Percentiles rank a stretch among this genome's conserved stretches.
These are phyloP conservation scores for Lucinisca nassula DNA, from an alignment of 2,888 invertebrate species.

Conservation along the genomic window DNA sequence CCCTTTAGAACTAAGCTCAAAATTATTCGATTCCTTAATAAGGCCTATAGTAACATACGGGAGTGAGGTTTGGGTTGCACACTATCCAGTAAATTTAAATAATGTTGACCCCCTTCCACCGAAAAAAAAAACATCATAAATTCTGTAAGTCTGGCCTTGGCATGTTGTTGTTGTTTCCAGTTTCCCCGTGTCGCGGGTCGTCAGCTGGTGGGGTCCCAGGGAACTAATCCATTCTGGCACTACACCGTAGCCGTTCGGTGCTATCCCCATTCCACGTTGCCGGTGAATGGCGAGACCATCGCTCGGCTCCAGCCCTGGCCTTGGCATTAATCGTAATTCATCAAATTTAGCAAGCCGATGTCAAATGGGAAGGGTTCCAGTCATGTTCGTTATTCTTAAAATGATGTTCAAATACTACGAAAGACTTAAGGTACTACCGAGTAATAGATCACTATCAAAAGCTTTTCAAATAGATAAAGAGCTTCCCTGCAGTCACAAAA, in stretches of 20 bases:
- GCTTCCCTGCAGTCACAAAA: neutral
- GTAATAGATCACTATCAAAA: neutral
- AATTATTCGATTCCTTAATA: neutral
- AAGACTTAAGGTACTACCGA: neutral
- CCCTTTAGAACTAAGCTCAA: neutral
- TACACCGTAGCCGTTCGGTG: no score
- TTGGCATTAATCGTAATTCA: neutral
- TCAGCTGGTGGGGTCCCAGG: no score
- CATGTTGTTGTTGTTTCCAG: no score
- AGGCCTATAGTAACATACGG: neutral
- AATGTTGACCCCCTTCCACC: neutral
- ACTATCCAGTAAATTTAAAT: neutral
- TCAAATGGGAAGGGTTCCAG: neutral
- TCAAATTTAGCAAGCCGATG: neutral
- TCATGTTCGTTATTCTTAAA: neutral
- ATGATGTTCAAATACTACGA: neutral
- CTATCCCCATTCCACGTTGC: no score
- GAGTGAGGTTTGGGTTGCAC: neutral
- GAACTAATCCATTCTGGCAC: no score
- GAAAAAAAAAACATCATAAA: neutral
- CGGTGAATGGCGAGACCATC: no score
- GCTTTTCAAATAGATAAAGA: neutral
- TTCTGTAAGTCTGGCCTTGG: neutral
- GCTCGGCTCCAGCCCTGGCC: no score
- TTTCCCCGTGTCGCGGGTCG: no score